Base-by-base conservation (phyloP, 2,888 invertebrate species). In the Flexamia atlantica region DNA sequence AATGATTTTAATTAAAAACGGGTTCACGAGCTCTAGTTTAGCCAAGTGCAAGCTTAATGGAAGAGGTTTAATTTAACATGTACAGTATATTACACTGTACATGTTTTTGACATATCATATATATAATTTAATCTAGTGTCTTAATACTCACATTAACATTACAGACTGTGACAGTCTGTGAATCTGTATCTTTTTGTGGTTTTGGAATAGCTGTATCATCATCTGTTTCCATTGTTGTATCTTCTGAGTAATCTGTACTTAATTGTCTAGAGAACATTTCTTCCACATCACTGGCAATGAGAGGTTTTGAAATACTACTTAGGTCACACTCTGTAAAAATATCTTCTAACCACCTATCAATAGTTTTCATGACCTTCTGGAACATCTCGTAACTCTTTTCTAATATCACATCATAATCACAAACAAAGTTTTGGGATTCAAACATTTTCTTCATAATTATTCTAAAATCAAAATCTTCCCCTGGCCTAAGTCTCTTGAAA, bases 321-420 rank as follows among this genome's bases (percentile, higher is more conserved):
- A 23, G 5, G 23, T 64, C 28, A 64, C 64, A 64, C 0, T 64
- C 64, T 10, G 30, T 28, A 14, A 64, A 64, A 14, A 28, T 64
- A 4, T 64, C 64, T 28, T 9, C 10, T 1, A 64, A 3, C 64
- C 64, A 64, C n/a, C 30, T 64, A 9, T 28, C 25, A 64, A 28
- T 14, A 14, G 30, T 64, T 12, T 5, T 17, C 64, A 64, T 30
- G 14, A 28, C 30, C 4, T 64, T 30, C 30, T 64, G 2, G 17
- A 64, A 64, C 30, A 14, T 9, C 14, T 28, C 30, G 17, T 64
- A 30, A 17, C 12, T 25, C 64, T 28, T 30, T 28, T 28, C 17
- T 17, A 64, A 14, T 20, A 64, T 25, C 12, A 64, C 30, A 64
- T 64, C 64, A 64, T 64, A 30, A 14, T 28, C 30, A 64, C 64